Evolutionary conservation across 2,113 vertebrate species (phyloP), one percentile per base, ranked within the genome.

Genomic region (Gymnogyps californianus): DNA sequence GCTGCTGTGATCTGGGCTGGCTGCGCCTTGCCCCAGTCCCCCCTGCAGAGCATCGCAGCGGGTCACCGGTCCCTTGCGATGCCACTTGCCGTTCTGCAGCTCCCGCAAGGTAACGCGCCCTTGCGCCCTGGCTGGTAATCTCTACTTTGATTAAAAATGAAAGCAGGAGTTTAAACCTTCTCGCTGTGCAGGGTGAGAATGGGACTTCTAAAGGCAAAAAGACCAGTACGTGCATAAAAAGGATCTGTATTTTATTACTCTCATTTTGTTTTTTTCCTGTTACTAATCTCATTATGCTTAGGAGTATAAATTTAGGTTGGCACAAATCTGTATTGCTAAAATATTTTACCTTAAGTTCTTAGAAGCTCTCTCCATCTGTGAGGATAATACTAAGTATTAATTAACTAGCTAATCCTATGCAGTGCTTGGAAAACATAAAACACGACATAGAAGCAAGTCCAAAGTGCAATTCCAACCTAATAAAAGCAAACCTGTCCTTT

Each of bases 281-380:
- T 95, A 93, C 95, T 93, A 96, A 96, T 97, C 89, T 93, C 89
- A 93, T 97, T 97, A 89, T 89, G 83, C 79, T 94, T 70, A 87
- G 85, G 88, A 90, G 72, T 93, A 86, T 96, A 95, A 97, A 96
- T 96, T 92, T 91, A 96, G 86, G 93, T 87, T 96, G 95, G 89
- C 93, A 89, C 58, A 84, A 95, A 96, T 96, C 87, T 79, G 93
- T 94, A 96, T 91, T 89, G 78, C 95, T 96, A 85, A 97, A 96
- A 95, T 96, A 94, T 97, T 96, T 97, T 93, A 97, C 96, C 95
- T 91, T 94, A 72, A 89, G 74, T 95, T 93, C 87, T 93, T 71
- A 82, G 89, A 89, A 93, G 80, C 87, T 84, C 29, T 89, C 80
- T 95, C 96, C 89, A 95, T 95, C 91, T 97, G 93, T 91, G 87